These are phyloP conservation scores for Lagopus muta DNA, from an alignment of 2,113 vertebrate species.

Conservation along the genomic window DNA sequence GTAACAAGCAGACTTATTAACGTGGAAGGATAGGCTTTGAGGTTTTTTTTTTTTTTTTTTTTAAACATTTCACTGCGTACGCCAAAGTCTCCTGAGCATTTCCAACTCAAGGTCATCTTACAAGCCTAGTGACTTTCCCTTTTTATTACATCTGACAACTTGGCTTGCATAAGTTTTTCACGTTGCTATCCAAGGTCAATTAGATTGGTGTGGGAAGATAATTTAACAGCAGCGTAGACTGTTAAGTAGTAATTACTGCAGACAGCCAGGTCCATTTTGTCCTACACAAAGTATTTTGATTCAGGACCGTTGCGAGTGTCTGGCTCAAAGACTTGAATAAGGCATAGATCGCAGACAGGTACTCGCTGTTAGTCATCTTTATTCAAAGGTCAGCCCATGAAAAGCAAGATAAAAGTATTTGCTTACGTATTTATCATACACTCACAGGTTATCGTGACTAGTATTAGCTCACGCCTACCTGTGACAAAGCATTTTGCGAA, in stretches of 20 bases:
- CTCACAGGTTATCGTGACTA: background rate
- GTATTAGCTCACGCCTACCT: background rate
- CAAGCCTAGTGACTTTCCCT: background rate
- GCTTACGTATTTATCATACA: background rate
- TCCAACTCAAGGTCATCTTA: background rate
- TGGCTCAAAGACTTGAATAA: background rate
- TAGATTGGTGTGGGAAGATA: background rate
- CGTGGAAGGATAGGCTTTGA: background rate
- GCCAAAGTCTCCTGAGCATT: background rate
- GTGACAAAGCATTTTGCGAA: background rate
- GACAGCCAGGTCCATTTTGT: background rate
- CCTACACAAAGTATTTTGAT: background rate
- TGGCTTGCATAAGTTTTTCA: background rate
- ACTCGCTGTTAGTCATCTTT: constrained; percentile 14
- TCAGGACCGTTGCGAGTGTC: background rate
- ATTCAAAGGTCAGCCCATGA: background rate
- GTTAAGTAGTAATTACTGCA: background rate
- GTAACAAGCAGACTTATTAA: background rate
- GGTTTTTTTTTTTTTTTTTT: background rate
- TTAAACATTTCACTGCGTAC: background rate
- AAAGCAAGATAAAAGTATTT: background rate
- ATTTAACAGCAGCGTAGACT: background rate
- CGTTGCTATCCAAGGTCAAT: background rate
- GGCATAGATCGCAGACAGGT: background rate
- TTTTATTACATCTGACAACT: background rate